phyloP scores from a whole-genome alignment of 1,140 invertebrate species.

The Anastrepha obliqua region DNA sequence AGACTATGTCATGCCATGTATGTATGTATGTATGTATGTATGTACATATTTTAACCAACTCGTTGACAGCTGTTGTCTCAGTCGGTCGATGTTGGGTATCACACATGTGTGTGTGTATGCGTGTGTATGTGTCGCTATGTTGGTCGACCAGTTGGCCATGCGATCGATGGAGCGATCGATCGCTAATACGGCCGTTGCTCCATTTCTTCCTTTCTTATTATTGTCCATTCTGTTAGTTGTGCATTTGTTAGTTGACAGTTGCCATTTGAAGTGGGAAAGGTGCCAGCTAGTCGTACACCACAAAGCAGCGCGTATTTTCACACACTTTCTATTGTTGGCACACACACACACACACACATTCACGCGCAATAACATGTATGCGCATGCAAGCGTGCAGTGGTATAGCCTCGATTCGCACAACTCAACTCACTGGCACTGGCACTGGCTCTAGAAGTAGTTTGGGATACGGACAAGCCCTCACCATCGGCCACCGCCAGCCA shows the following conservation, averaged over 20 bases:
- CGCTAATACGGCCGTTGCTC: constrained; percentile 27
- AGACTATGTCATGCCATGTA: neutral
- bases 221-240: constrained; percentile 16
- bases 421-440: neutral
- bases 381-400: neutral
- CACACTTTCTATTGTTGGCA: constrained; percentile 46
- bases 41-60: constrained; percentile 27
- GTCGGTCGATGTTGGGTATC: neutral
- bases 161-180: constrained; percentile 46
- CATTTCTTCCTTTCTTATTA: neutral
- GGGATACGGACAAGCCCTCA: neutral
- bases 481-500: neutral
- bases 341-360: neutral
- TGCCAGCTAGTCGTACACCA: neutral
- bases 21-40: neutral
- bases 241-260: constrained; percentile 25
- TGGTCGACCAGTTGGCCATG: constrained; percentile 1
- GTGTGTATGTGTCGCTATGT: neutral
- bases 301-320: neutral
- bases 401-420: neutral
- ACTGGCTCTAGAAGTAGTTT: neutral
- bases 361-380: no score
- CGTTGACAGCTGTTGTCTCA: constrained; percentile 49
- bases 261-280: constrained; percentile 50
- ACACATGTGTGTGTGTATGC: neutral